Percentiles rank a stretch among this genome's conserved stretches.
phyloP scores from a whole-genome alignment of 2,113 vertebrate genomes.

The Steatornis caripensis region DNA sequence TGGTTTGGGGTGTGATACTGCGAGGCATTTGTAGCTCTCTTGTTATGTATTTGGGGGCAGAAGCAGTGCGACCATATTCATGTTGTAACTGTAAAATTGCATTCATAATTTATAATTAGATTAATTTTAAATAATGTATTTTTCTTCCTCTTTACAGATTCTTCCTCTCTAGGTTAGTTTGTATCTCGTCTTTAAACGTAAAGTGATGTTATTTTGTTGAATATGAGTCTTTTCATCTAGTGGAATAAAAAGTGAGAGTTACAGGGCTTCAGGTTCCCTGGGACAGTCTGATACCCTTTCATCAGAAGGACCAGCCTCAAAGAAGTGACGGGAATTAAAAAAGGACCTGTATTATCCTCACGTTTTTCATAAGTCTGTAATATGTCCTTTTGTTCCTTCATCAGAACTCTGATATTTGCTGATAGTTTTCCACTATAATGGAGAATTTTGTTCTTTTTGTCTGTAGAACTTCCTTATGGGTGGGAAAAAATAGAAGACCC shows the following conservation, averaged over 20 bases:
- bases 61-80: not conserved
- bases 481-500: conserved; percentile 99
- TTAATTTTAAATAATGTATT: not conserved
- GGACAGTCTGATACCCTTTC: not conserved
- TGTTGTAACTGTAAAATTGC: not conserved
- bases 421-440: not conserved
- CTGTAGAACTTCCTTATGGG: conserved; percentile 94
- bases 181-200: not conserved
- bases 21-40: not conserved
- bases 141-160: not conserved
- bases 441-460: conserved; percentile 15
- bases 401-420: not conserved
- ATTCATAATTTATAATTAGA: not conserved
- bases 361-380: not conserved
- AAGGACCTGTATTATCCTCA: not conserved
- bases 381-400: not conserved
- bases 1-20: not conserved
- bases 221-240: not conserved
- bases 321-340: not conserved
- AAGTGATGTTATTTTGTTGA: not conserved
- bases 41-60: not conserved
- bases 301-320: not conserved
- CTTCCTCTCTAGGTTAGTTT: not conserved
- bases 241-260: not conserved
- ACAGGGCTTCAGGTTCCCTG: not conserved